phyloP scores from a whole-genome alignment of 2,113 vertebrate genomes.

The Pachypanchax playfairii region DNA sequence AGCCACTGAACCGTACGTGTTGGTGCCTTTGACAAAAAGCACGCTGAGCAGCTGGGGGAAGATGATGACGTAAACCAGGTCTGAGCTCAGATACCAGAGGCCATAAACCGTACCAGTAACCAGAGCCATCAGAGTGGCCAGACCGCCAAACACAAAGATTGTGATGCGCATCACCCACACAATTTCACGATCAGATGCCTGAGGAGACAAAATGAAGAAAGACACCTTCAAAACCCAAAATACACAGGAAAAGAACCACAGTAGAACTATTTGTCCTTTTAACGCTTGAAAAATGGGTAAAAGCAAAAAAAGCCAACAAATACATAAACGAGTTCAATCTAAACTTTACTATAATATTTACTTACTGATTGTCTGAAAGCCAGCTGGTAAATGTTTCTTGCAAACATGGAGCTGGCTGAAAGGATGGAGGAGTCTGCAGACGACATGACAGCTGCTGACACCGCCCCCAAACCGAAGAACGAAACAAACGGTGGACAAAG shows the following conservation, averaged over 20 bases:
- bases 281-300: background rate
- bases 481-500: constrained; percentile 94
- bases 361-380: constrained; percentile 96
- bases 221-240: too few relatives aligned
- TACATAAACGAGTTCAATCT: background rate
- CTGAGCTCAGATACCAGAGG: constrained; percentile 98
- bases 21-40: constrained; percentile 94
- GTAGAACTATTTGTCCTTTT: too few relatives aligned
- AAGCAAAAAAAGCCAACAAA: background rate
- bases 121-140: constrained; percentile 95
- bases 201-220: constrained; percentile 38
- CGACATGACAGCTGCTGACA: constrained; percentile 98
- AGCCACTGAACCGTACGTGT: constrained; percentile 93
- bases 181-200: constrained; percentile 96
- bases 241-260: too few relatives aligned
- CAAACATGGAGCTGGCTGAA: constrained; percentile 99
- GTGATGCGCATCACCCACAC: constrained; percentile 97
- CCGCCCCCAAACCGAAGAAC: constrained; percentile 93
- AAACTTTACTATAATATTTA: background rate
- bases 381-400: constrained; percentile 95
- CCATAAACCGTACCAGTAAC: constrained; percentile 93
- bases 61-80: constrained; percentile 98
- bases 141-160: constrained; percentile 91
- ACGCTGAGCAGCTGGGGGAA: constrained; percentile 97
- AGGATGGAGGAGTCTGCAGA: constrained; percentile 98